Evolutionary conservation across 2,888 invertebrate genomes (phyloP), one percentile per base, ranked within the genome.

Genomic region (Hyposoter dolosus): DNA sequence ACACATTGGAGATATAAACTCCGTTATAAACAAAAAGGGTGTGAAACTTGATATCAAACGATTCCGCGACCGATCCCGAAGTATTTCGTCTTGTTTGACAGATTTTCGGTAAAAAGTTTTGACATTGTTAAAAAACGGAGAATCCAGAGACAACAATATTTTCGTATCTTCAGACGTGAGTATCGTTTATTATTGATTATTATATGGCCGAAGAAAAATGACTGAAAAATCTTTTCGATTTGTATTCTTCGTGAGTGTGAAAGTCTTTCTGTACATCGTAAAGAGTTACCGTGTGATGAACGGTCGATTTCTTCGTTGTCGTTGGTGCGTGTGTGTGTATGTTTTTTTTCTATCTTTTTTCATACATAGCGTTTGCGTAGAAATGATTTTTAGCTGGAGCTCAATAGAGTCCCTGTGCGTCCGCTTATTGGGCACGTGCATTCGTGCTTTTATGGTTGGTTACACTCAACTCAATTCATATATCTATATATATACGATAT

Each of bases 341-440:
- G 15, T 45, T 35, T 63, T n/a, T 47, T 28, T 40, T 19, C 9
- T 19, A 5, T 23, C 10, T 28, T 65, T 23, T 40, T 40, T 60
- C 60, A 50, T 79, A 32, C 32, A 15, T 23, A 47, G 76, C 35
- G 12, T 19, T 19, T 19, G n/a, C 35, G 72, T 35, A 53, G 32
- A 23, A 72, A 72, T 53, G 72, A 72, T 72, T 72, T 60, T 79
- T 23, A 56, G 23, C 69, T 19, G 40, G 28, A 19, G 19, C 28
- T 68, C 79, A 45, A 40, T 47, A 60, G 69, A 63, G 47, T 23
- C 47, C 17, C 43, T 35, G 68, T 71, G 69, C 45, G 69, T 40
- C 40, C 10, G 56, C 56, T 53, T 56, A 79, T 79, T 75, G 47
- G 60, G 72, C 83, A 79, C 79, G 83, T 78, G 68, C 68, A 78